Conservation (phyloP, 2,888 invertebrate genomes). For the Drosophila paucipuncta region DNA sequence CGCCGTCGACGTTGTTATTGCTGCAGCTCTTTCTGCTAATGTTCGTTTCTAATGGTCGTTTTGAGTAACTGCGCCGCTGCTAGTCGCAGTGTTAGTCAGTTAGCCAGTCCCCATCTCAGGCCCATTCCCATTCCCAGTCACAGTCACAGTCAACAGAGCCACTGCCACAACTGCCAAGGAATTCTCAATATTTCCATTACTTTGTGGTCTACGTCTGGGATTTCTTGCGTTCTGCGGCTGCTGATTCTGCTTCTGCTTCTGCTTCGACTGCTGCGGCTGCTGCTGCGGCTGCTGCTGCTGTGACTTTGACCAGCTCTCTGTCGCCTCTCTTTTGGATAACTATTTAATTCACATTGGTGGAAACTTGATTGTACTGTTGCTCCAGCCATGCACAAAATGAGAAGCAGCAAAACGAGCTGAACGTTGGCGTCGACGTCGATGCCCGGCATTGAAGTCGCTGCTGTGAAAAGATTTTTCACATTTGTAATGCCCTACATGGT, state of each 20-base stretch:
- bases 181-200: constrained; percentile 79
- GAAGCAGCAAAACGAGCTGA: constrained; percentile 64
- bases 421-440: constrained; percentile 25
- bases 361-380: constrained; percentile 78
- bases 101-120: constrained; percentile 12
- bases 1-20: constrained; percentile 21
- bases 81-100: constrained; percentile 9
- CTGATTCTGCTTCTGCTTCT: constrained; percentile 13
- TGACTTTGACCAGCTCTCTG: constrained; percentile 50
- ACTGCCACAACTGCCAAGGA: constrained; percentile 61
- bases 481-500: constrained; percentile 64
- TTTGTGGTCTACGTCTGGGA: constrained; percentile 77
- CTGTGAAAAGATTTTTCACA: constrained; percentile 55
- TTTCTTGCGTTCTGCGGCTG: constrained; percentile 51
- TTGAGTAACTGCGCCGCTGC: constrained; percentile 70
- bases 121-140: constrained; percentile 18
- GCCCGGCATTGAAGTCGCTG: constrained; percentile 36
- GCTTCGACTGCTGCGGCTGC: constrained; percentile 29
- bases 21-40: constrained; percentile 62
- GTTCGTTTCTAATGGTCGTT: constrained; percentile 77
- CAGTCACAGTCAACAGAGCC: constrained; percentile 43
- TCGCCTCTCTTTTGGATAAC: constrained; percentile 77
- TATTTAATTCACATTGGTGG: constrained; percentile 79
- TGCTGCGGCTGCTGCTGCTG: constrained; percentile 27
- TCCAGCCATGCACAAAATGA: constrained; percentile 67